These are phyloP conservation scores for Mycetomoellerius zeteki DNA, from an alignment of 1,140 invertebrate genomes.

Conservation along the genomic window DNA sequence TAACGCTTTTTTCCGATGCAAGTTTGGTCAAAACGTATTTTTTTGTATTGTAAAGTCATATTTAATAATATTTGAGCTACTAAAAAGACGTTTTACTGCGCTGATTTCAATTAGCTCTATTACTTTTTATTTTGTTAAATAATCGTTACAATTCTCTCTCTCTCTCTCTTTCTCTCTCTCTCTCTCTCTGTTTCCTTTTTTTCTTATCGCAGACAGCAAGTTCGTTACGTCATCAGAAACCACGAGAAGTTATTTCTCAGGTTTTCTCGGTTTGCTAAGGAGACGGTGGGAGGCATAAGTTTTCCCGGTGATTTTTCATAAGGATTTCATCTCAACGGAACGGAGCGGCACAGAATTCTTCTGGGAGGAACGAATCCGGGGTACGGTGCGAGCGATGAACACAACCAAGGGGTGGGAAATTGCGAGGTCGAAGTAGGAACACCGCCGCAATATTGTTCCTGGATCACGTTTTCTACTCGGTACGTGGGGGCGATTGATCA, in stretches of 20 bases:
- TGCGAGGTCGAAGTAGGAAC: constrained; percentile 62
- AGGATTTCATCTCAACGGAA: constrained; percentile 69
- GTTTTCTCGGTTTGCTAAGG: constrained; percentile 4
- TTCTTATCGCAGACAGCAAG: not conserved
- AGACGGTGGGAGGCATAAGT: constrained; percentile 29
- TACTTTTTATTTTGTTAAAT: not conserved
- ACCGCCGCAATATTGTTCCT: constrained; percentile 74
- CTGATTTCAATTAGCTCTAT: too few species aligned
- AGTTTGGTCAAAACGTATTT: too few species aligned
- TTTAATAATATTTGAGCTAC: too few species aligned
- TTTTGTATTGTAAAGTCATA: too few species aligned
- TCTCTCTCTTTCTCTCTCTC: not conserved
- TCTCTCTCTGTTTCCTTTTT: not conserved
- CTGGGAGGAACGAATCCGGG: not conserved
- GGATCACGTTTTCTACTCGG: constrained; percentile 74
- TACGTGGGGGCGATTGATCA: constrained; percentile 73
- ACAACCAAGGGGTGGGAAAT: constrained; percentile 53
- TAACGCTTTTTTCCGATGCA: constrained; percentile 32
- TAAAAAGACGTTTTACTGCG: too few species aligned
- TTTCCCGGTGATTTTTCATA: constrained; percentile 69
- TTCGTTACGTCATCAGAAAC: constrained; percentile 22
- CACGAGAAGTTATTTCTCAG: constrained; percentile 42
- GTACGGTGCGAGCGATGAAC: constrained; percentile 42
- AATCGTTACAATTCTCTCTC: not conserved
- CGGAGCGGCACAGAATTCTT: constrained; percentile 10